Evolutionary conservation across 2,113 vertebrate genomes (phyloP), one percentile per base, ranked within the genome.

Genomic region (Spea bombifrons): DNA sequence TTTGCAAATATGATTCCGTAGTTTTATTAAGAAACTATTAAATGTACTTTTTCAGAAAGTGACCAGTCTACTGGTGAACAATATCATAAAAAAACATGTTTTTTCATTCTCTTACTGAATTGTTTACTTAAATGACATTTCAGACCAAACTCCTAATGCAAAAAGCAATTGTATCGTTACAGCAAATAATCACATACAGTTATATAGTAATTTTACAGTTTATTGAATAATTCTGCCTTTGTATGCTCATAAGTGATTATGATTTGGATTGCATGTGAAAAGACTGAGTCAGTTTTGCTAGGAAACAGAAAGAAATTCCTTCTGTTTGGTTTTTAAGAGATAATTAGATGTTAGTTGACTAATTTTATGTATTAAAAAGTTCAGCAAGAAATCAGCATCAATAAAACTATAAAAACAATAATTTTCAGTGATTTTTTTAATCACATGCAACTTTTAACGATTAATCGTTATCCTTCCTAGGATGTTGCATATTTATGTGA

Each of bases 281-380:
- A 57, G 70, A 73, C 59, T 67, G 77, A 73, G 70, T 73, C 63
- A 49, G 50, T 66, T 72, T 53, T 67, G 50, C 68, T 67, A 55
- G 16, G 44, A 78, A 65, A 78, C 57, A 71, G 48, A 71, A 10
- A 50, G 55, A 70, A 12, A 66, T 47, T 65, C 43, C 47, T 72
- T 78, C 43, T 78, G 69, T 78, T 78, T 43, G 17, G 3, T 46
- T 78, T 78, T 78, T 64, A 71, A 78, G 69, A 66, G 76, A 78
- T 78, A 78, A 78, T 78, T 78, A 72, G 48, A 78, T 78, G 69
- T 69, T 55, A 16, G 69, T 72, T 66, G 76, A 78, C 76, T 78
- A 78, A 78, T 72, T 66, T 72, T 66, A 71, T 78, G 77, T 72
- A 78, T 73, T 67, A 57, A 48, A 57, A 66, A 47, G 70, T 80